A percentile compares a stretch with the other conserved stretches of the same genome.
These are phyloP conservation scores for Delphinus delphis DNA, from an alignment of 2,113 vertebrate genomes.

Conservation along the genomic window DNA sequence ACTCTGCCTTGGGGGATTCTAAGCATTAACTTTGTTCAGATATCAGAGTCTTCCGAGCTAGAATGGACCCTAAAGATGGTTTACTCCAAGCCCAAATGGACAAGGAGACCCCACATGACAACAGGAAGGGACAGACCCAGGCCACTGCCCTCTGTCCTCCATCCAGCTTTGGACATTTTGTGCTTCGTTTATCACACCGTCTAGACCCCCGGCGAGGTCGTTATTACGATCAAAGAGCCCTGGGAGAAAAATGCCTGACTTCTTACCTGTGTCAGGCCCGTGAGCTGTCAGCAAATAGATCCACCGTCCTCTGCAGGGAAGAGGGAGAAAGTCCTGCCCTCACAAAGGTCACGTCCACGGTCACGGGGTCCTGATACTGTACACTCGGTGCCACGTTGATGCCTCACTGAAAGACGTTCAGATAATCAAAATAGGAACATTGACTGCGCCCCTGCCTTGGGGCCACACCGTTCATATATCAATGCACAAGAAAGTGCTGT, in stretches of 20 bases:
- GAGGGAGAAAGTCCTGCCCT: background rate
- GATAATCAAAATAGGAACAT: accelerated
- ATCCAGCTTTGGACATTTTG: background rate
- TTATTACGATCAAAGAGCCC: accelerated
- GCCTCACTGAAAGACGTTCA: accelerated
- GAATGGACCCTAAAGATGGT: background rate
- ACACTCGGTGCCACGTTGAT: accelerated
- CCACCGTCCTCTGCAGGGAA: background rate
- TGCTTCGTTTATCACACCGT: accelerated
- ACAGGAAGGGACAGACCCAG: background rate
- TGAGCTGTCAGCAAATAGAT: background rate
- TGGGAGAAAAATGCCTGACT: background rate
- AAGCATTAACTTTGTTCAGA: background rate
- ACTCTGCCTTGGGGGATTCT: too few species aligned
- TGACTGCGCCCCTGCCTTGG: accelerated
- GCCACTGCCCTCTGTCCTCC: background rate
- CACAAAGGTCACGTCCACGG: background rate
- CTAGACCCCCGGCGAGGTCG: accelerated
- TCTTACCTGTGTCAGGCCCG: accelerated
- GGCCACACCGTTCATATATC: accelerated
- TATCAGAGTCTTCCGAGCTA: background rate
- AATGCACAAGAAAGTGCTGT: background rate
- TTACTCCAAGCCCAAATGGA: too few species aligned
- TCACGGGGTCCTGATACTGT: accelerated
- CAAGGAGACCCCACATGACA: background rate